phyloP scores from a whole-genome alignment of 2,888 invertebrate genomes.

The Ichneumoninae sp. region DNA sequence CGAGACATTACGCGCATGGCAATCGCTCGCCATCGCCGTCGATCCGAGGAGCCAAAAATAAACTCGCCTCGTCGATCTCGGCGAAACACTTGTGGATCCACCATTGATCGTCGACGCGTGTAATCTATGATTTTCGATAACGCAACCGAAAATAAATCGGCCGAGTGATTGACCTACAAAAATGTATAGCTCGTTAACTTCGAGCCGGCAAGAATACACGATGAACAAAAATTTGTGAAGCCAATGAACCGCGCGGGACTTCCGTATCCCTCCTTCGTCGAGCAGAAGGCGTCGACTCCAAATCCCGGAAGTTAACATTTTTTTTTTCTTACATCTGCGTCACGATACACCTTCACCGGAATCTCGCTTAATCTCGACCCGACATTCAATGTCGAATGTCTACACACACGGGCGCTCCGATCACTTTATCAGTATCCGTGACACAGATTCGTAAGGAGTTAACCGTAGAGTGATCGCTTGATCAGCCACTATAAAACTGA shows the following conservation, averaged over 20 bases:
- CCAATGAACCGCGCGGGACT: not conserved
- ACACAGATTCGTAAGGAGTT: not conserved
- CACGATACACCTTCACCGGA: conserved; percentile 1
- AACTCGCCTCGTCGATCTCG: not conserved
- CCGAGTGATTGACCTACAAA: not conserved
- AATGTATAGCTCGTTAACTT: not conserved
- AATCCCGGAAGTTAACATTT: conserved; percentile 33
- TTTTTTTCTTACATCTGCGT: not conserved
- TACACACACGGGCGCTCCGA: not conserved
- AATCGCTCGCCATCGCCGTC: not conserved
- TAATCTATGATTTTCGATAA: not conserved
- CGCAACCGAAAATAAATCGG: not conserved
- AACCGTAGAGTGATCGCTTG: not conserved
- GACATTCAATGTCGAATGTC: not conserved
- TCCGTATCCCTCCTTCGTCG: not conserved
- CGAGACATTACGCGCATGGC: conserved; percentile 17
- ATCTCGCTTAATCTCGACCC: not conserved
- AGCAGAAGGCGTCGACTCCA: conserved; percentile 25
- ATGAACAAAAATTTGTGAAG: too few species aligned
- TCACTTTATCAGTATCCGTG: conserved; percentile 1
- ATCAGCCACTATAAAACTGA: not conserved
- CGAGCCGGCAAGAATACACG: too few species aligned
- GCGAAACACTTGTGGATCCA: not conserved
- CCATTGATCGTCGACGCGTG: not conserved
- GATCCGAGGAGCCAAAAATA: not conserved